Conservation (phyloP, 2,888 invertebrate species). For the Cabera pusaria region DNA sequence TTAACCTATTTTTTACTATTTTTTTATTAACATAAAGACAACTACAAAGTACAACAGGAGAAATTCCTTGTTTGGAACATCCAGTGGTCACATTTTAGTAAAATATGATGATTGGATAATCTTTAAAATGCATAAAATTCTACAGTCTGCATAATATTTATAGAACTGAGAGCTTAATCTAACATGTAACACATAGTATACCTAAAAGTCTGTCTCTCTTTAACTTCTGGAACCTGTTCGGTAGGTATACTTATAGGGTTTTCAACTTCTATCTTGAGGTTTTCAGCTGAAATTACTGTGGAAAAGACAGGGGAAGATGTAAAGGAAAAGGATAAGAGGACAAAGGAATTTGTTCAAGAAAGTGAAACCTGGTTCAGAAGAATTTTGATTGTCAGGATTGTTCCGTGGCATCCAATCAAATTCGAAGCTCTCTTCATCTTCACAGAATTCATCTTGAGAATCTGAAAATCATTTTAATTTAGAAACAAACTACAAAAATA, state of each 20-base stretch:
- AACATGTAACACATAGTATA: too few relatives aligned
- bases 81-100: too few relatives aligned
- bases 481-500: constrained; percentile 1
- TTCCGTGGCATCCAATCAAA: constrained; percentile 58
- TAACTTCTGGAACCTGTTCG: constrained; percentile 1
- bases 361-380: constrained; percentile 50
- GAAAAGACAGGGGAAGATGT: constrained; percentile 21
- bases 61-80: too few relatives aligned
- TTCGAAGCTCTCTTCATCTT: constrained; percentile 64
- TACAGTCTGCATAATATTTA: too few relatives aligned
- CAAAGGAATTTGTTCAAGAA: constrained; percentile 26
- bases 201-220: constrained; percentile 21
- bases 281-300: constrained; percentile 27
- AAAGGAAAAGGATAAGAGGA: constrained; percentile 30
- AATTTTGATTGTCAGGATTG: constrained; percentile 33
- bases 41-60: too few relatives aligned
- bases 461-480: constrained; percentile 41
- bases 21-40: too few relatives aligned
- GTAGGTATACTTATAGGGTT: not conserved
- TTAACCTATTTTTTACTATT: too few relatives aligned
- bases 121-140: too few relatives aligned
- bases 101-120: too few relatives aligned
- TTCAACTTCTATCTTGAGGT: not conserved
- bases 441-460: constrained; percentile 58
- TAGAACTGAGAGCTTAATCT: too few relatives aligned